Base-by-base conservation (phyloP, 1,140 invertebrate genomes). In the Pseudoatta argentina region DNA sequence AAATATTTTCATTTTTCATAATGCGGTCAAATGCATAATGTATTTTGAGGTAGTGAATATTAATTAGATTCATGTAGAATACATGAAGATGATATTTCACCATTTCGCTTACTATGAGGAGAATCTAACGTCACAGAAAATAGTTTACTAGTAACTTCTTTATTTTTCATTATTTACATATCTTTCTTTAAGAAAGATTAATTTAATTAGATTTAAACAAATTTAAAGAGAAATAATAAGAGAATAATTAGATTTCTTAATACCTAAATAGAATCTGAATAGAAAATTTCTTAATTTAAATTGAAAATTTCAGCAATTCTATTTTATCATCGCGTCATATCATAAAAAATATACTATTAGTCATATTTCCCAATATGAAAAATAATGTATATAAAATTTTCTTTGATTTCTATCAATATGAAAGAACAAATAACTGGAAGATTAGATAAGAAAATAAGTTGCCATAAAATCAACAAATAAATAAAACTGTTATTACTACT, bases 31-130 rank as follows among this genome's bases (percentile, higher is more conserved):
- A 81, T 14, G 51, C 48, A 69, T 57, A 39, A 71, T 24, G 18
- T 69, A 67, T 67, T 79, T 69, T 44, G 21, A 71, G 10, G n/a
- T 81, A 71, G 48, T 44, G 34, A 71, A 71, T 81, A 81, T 71
- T 81, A 81, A 81, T 81, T 71, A 44, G 1, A 69, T 55, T 71
- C 30, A 55, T 55, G n/a, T 55, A 39, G n/a, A 55, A 39, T 57
- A 24, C n/a, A 53, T 27, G n/a, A 51, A 6, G n/a, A 30, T 53
- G 7, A 81, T 81, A 69, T 81, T 71, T 57, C 24, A 51, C 12
- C 16, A 16, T n/a, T 64, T 77, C 24, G 10, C 16, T 30, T 48
- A 48, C 21, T 16, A 2, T 30, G 48, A 7, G 12, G 3, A 16
- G n/a, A 64, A 66, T 66, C 18, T 30, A 66, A 66, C 12, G 3